Conservation (phyloP, 2,113 vertebrate genomes). For the Ceyx margarethae region DNA sequence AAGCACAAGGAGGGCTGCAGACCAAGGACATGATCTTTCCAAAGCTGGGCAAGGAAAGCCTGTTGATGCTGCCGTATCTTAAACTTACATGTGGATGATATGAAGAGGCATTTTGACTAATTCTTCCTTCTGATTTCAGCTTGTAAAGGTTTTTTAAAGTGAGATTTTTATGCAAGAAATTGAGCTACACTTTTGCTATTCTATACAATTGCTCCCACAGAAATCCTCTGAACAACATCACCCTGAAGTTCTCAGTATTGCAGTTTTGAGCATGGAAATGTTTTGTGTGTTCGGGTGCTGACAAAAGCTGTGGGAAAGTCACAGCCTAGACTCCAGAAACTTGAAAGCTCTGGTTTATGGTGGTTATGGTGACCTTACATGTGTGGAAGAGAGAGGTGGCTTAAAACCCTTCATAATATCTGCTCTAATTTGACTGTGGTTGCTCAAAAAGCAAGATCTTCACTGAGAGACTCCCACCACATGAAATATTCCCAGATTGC, state of each 20-base stretch:
- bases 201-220: background rate
- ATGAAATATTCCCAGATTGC: background rate
- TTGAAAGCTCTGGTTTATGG: background rate
- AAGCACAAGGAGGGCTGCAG: background rate
- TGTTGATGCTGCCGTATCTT: background rate
- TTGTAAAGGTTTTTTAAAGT: background rate
- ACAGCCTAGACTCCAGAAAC: background rate
- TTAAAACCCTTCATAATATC: background rate
- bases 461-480: background rate
- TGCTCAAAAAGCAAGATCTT: background rate
- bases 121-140: background rate
- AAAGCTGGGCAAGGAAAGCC: background rate
- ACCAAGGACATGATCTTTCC: background rate
- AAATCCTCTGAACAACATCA: background rate
- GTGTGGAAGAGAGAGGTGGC: background rate
- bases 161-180: background rate
- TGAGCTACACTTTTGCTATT: background rate
- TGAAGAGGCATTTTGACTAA: background rate
- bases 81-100: background rate
- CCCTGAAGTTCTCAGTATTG: background rate
- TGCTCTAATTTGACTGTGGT: background rate
- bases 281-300: background rate
- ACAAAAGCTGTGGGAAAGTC: background rate
- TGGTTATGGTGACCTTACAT: background rate
- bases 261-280: background rate